Evolutionary conservation across 2,113 vertebrate species (phyloP).

Genomic region (Neotragus pygmaeus): DNA sequence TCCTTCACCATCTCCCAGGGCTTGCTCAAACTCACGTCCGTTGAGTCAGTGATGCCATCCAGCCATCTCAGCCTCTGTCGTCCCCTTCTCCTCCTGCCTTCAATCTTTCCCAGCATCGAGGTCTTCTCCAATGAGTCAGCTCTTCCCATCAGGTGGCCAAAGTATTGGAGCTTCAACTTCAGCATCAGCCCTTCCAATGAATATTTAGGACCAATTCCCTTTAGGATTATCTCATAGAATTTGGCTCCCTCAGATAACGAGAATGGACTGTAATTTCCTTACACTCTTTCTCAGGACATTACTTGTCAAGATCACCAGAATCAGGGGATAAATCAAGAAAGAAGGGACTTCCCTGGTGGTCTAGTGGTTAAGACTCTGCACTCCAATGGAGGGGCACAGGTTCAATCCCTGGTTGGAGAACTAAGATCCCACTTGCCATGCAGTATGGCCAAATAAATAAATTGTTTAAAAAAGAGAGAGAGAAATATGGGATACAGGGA

Average conservation of each 20-base stretch:
- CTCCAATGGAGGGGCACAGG: background rate
- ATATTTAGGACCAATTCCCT: background rate
- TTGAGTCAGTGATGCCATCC: background rate
- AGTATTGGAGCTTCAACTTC: background rate
- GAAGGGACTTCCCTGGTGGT: background rate
- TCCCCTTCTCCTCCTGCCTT: background rate
- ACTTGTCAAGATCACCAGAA: background rate
- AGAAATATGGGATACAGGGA: background rate
- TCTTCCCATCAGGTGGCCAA: background rate
- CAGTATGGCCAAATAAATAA: background rate
- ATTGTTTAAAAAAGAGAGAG: background rate
- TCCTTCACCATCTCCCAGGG: background rate
- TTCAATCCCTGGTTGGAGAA: background rate
- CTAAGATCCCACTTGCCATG: background rate
- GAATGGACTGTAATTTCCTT: accelerated
- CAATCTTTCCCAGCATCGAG: background rate
- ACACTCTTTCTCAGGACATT: background rate
- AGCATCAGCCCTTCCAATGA: background rate
- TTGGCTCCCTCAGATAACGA: background rate
- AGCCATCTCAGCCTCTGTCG: background rate
- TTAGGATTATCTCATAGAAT: background rate
- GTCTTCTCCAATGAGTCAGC: background rate
- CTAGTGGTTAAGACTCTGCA: background rate
- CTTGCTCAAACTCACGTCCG: background rate
- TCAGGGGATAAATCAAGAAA: background rate